These are phyloP conservation scores for Elysia crispata DNA, from an alignment of 2,888 invertebrate species.

Conservation along the genomic window DNA sequence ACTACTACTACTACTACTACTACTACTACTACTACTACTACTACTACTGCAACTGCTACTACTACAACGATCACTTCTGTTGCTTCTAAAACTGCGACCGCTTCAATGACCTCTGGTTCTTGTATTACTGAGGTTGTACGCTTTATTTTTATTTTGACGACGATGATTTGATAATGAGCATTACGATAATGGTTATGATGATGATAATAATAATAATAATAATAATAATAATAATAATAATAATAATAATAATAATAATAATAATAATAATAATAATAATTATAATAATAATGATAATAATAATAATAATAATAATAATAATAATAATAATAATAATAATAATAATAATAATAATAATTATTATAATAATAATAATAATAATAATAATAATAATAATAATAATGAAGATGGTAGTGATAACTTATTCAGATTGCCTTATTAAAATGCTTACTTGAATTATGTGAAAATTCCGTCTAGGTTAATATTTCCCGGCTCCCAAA, in stretches of 20 bases:
- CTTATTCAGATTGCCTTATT: no score
- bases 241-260: not conserved
- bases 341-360: no score
- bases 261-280: not conserved
- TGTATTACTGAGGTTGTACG: no score
- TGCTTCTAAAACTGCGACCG: conserved; percentile 34
- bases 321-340: not conserved
- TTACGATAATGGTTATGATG: not conserved
- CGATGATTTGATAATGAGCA: no score
- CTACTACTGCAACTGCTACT: conserved; percentile 36
- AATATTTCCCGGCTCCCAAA: no score
- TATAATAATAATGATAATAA: conserved; percentile 24
- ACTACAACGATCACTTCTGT: no score
- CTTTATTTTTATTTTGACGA: no score
- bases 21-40: conserved; percentile 41
- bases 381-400: no score
- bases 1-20: conserved; percentile 42
- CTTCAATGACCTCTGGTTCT: conserved; percentile 7
- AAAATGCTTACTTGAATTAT: no score
- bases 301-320: conserved; percentile 24
- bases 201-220: not conserved
- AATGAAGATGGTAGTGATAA: not conserved
- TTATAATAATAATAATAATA: no score
- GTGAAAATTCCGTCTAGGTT: no score
- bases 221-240: not conserved